Percentiles rank a stretch among this genome's conserved stretches.
Evolutionary conservation across 2,797 vertebrate genomes (phyloP).

Genomic region (Cephalopachus bancanus): DNA sequence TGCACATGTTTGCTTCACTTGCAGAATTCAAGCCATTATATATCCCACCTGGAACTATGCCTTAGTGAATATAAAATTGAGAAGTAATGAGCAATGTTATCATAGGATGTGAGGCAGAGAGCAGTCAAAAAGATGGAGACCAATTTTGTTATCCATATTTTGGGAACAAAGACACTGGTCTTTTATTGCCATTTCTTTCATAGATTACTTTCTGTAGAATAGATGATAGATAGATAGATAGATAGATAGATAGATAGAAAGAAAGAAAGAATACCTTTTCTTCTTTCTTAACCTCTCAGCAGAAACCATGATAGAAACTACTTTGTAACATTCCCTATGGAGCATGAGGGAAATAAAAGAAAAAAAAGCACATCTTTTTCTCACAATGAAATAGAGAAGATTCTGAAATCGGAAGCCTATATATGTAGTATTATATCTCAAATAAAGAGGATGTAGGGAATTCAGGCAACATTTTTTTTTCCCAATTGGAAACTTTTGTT

Average conservation of each 20-base stretch:
- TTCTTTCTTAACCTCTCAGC: slow-evolving; percentile 19
- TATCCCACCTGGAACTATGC: background rate
- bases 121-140: background rate
- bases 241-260: background rate
- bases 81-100: background rate
- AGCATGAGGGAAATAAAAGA: background rate
- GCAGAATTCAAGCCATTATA: slow-evolving; percentile 2
- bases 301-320: slow-evolving; percentile 48
- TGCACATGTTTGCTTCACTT: background rate
- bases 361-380: slow-evolving; percentile 16
- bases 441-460: background rate
- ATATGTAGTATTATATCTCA: background rate
- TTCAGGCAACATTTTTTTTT: background rate
- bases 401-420: background rate
- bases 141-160: background rate
- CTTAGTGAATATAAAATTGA: background rate
- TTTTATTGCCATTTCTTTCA: background rate
- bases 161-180: background rate
- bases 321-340: background rate
- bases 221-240: background rate
- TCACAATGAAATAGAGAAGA: background rate
- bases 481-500: background rate
- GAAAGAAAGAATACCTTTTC: background rate
- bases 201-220: slow-evolving; percentile 24
- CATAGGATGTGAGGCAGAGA: background rate